These are phyloP conservation scores for Drosophila bifasciata DNA, from an alignment of 1,140 invertebrate species.

Conservation along the genomic window DNA sequence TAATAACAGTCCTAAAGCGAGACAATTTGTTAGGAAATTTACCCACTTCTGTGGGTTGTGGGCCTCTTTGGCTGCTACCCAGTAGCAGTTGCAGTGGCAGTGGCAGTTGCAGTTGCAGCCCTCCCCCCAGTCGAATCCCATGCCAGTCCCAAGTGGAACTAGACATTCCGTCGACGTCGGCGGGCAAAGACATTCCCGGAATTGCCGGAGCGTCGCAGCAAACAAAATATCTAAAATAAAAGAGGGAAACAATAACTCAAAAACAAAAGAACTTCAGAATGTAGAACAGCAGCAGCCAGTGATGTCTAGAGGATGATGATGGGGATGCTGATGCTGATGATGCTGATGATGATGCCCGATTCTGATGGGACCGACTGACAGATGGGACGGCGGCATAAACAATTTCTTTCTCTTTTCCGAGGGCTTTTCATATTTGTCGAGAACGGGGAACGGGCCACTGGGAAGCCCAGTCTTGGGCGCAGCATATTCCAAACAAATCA, in stretches of 20 bases:
- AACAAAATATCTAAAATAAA: constrained; percentile 52
- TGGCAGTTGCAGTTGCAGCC: background rate
- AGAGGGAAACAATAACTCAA: constrained; percentile 58
- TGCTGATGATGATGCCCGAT: constrained; percentile 32
- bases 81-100: too few relatives aligned
- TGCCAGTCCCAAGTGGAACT: constrained; percentile 47
- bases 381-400: constrained; percentile 74
- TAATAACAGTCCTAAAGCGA: background rate
- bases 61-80: constrained; percentile 2
- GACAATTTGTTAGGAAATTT: constrained; percentile 42
- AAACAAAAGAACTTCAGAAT: constrained; percentile 60
- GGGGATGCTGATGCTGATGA: constrained; percentile 13
- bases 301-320: constrained; percentile 1
- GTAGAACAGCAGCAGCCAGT: constrained; percentile 46
- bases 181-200: constrained; percentile 62
- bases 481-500: constrained; percentile 64
- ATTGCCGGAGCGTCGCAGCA: constrained; percentile 54
- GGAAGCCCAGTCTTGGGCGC: constrained; percentile 28
- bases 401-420: constrained; percentile 34
- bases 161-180: constrained; percentile 69
- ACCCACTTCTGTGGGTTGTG: constrained; percentile 44
- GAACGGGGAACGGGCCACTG: constrained; percentile 3
- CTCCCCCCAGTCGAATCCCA: background rate
- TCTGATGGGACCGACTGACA: constrained; percentile 72
- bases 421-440: constrained; percentile 65